A percentile compares a stretch with the other conserved stretches of the same genome.
Conservation (phyloP, 2,888 invertebrate species). For the Scaeva pyrastri region DNA sequence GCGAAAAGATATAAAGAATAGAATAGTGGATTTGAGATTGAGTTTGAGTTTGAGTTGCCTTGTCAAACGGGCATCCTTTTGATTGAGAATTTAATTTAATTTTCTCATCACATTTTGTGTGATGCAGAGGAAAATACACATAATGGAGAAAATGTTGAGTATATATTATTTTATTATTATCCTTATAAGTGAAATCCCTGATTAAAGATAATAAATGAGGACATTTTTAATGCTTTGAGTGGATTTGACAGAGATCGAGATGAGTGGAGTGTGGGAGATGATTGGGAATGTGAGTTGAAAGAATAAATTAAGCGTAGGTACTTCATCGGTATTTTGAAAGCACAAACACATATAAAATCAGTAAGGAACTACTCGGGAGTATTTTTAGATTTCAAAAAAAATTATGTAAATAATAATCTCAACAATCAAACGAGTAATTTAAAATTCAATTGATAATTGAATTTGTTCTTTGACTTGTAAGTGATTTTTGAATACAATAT, state of each 20-base stretch:
- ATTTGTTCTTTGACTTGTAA: no score
- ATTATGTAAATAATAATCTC: no score
- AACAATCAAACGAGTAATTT: no score
- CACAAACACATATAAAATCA: no score
- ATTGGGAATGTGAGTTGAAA: not conserved
- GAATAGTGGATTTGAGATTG: constrained; percentile 37
- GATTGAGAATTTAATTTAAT: constrained; percentile 57
- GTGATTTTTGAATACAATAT: no score
- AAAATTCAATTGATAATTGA: no score
- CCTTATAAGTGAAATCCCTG: constrained; percentile 25
- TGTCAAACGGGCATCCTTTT: constrained; percentile 21
- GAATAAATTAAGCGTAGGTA: not conserved
- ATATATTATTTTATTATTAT: not conserved
- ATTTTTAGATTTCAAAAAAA: no score
- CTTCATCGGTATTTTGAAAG: not conserved
- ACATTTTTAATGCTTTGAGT: not conserved
- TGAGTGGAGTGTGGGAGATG: no score
- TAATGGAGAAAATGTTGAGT: constrained; percentile 12
- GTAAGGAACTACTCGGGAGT: no score
- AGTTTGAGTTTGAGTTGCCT: no score
- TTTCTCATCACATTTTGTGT: constrained; percentile 28
- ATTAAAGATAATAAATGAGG: constrained; percentile 43
- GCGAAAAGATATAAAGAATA: not conserved
- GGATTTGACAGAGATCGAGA: constrained; percentile 16
- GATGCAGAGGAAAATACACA: not conserved